Percentiles rank a stretch among this genome's conserved stretches.
These are phyloP conservation scores for Anseranas semipalmata DNA, from an alignment of 2,113 vertebrate genomes.

Conservation along the genomic window DNA sequence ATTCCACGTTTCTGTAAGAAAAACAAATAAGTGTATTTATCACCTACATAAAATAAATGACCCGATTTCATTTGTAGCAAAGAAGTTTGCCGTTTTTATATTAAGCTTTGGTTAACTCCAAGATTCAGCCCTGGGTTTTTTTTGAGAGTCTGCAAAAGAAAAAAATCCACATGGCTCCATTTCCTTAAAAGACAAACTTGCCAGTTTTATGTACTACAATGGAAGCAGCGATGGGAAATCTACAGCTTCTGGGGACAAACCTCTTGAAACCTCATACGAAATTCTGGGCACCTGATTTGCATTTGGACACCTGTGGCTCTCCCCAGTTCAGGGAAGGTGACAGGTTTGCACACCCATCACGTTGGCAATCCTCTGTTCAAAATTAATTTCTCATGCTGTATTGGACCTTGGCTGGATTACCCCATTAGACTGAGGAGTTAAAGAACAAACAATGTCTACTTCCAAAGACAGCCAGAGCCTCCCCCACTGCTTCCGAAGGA, in stretches of 20 bases:
- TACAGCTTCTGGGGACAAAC: not conserved
- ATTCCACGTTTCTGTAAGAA: conserved; percentile 62
- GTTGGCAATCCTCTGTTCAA: not conserved
- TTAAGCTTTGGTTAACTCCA: not conserved
- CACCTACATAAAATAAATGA: not conserved
- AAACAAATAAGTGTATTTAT: conserved; percentile 21
- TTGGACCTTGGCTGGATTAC: not conserved
- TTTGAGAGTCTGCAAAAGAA: not conserved
- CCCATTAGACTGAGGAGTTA: not conserved
- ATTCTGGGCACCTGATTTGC: not conserved
- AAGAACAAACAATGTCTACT: not conserved
- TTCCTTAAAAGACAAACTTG: not conserved
- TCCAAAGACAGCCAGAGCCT: not conserved
- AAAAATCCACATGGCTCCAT: not conserved
- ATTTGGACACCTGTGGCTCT: not conserved
- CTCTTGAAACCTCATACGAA: not conserved
- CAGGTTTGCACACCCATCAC: not conserved
- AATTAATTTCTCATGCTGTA: not conserved
- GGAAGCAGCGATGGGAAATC: not conserved
- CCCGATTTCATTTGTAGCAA: not conserved
- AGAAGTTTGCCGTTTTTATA: not conserved
- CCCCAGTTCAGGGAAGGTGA: not conserved
- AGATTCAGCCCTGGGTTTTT: not conserved
- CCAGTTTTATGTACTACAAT: not conserved
- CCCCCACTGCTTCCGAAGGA: not conserved